phyloP scores from a whole-genome alignment of 2,797 vertebrate genomes.

The Chrosomus eos region DNA sequence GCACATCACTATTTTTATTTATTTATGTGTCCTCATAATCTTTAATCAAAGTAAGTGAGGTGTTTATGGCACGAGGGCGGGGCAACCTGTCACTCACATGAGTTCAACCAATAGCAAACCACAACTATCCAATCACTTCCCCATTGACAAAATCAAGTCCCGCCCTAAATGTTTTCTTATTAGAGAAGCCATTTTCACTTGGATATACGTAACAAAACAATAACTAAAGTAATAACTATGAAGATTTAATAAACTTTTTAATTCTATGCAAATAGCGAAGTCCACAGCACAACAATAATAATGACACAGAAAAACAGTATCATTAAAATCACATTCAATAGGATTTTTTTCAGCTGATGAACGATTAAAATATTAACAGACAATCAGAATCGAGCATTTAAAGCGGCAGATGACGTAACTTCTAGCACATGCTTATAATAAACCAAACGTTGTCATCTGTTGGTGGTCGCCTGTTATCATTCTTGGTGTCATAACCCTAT shows the following conservation, averaged over 20 bases:
- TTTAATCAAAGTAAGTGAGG: not conserved
- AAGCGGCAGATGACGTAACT: not conserved
- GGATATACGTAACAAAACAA: not conserved
- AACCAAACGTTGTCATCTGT: not conserved
- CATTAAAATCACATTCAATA: not conserved
- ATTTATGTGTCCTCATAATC: too few species aligned
- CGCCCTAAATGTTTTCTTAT: not conserved
- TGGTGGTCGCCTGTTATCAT: not conserved
- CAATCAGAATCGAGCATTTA: not conserved
- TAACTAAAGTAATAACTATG: not conserved
- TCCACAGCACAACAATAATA: not conserved
- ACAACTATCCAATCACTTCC: not conserved
- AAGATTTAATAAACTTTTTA: not conserved
- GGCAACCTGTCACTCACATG: too few species aligned
- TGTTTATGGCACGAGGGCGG: too few species aligned
- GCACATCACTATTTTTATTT: too few species aligned
- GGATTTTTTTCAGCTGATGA: not conserved
- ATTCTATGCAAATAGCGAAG: not conserved
- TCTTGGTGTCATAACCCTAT: not conserved
- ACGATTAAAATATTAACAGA: not conserved
- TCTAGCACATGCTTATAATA: not conserved
- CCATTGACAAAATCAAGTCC: not conserved
- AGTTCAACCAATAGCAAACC: not conserved
- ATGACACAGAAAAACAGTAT: not conserved
- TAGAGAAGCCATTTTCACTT: not conserved